A percentile compares a stretch with the other conserved stretches of the same genome.
These are phyloP conservation scores for Cyanistes caeruleus DNA, from an alignment of 2,113 vertebrate genomes.

Conservation along the genomic window DNA sequence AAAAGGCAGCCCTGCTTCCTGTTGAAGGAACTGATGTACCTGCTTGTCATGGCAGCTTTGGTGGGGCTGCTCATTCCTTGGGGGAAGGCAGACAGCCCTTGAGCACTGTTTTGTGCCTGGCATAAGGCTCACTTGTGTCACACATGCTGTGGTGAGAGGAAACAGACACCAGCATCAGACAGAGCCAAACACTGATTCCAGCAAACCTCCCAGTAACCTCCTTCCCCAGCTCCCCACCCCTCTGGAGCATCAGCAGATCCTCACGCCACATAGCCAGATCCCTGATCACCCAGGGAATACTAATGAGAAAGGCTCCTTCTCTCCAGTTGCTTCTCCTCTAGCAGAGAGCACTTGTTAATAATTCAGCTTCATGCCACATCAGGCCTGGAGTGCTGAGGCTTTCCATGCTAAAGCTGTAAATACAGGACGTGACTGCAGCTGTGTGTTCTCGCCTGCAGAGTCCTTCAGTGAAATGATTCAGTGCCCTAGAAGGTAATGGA, in stretches of 20 bases:
- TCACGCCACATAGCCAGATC: neutral
- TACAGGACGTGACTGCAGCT: slow-evolving; percentile 30
- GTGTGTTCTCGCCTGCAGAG: neutral
- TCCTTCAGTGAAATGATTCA: slow-evolving; percentile 37
- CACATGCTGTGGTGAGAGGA: neutral
- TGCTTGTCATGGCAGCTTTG: neutral
- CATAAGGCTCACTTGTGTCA: neutral
- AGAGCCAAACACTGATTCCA: neutral
- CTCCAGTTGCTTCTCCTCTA: neutral
- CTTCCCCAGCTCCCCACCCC: neutral
- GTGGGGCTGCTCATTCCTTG: neutral
- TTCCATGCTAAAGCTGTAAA: slow-evolving; percentile 40
- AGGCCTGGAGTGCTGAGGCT: slow-evolving; percentile 13
- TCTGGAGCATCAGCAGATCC: neutral
- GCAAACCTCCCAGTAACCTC: neutral
- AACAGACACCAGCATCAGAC: neutral
- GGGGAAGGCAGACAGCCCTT: neutral
- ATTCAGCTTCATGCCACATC: slow-evolving; percentile 46
- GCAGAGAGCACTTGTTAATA: slow-evolving; percentile 54
- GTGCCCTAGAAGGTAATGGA: slow-evolving; percentile 13
- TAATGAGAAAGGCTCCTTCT: neutral
- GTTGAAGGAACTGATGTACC: neutral
- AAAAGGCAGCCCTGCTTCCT: neutral
- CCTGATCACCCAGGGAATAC: neutral
- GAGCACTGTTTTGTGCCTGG: neutral